These are phyloP conservation scores for Spisula subtruncata DNA, from an alignment of 2,888 invertebrate species.

Conservation along the genomic window DNA sequence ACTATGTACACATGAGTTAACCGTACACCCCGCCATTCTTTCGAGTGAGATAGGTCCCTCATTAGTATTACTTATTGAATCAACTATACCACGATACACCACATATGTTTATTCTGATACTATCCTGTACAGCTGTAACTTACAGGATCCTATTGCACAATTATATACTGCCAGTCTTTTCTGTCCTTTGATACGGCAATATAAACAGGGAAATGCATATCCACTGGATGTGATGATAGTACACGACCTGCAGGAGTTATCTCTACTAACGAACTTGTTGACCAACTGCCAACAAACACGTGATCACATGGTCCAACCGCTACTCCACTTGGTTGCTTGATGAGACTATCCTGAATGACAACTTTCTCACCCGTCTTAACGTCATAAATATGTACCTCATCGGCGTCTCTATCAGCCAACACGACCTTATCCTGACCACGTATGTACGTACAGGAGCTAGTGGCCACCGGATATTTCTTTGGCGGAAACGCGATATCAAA, in stretches of 20 bases:
- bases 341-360: not conserved
- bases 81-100: too few relatives aligned
- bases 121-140: not conserved
- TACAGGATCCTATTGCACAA: not conserved
- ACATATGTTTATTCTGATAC: not conserved
- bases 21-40: too few relatives aligned
- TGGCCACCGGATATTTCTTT: not conserved
- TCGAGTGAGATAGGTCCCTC: too few relatives aligned
- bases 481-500: conserved; percentile 27
- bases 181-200: not conserved
- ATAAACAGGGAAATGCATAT: not conserved
- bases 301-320: conserved; percentile 32
- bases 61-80: too few relatives aligned
- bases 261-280: not conserved
- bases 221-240: not conserved
- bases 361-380: too few relatives aligned
- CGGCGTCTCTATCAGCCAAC: too few relatives aligned
- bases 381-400: too few relatives aligned
- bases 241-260: not conserved
- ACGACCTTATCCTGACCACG: too few relatives aligned
- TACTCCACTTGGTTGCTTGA: conserved; percentile 21
- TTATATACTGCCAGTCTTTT: not conserved
- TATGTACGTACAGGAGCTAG: not conserved
- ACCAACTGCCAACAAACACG: conserved; percentile 35
- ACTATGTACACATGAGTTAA: too few relatives aligned